phyloP scores from a whole-genome alignment of 1,140 invertebrate genomes.

The Platyscapa corneri region DNA sequence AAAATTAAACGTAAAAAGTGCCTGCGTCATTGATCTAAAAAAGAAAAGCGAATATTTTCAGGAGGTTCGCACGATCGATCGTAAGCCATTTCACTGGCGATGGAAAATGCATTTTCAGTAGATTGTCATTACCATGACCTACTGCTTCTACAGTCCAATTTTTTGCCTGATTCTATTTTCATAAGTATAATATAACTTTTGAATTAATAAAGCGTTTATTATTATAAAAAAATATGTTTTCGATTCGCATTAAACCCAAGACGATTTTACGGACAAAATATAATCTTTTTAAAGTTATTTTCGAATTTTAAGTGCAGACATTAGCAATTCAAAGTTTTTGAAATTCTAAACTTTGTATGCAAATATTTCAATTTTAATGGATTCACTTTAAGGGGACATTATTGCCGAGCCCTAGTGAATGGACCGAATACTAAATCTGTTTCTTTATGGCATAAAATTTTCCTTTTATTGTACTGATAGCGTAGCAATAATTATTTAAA shows the following conservation, averaged over 20 bases:
- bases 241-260: background rate
- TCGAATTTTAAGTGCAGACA: background rate
- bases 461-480: too few species aligned
- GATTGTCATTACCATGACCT: constrained; percentile 16
- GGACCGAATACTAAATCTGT: background rate
- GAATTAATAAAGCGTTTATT: background rate
- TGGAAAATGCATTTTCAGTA: constrained; percentile 37
- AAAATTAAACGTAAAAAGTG: background rate
- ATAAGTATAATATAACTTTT: background rate
- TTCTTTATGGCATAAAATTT: background rate
- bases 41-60: background rate
- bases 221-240: background rate
- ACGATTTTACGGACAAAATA: background rate
- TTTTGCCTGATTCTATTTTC: background rate
- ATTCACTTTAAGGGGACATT: background rate
- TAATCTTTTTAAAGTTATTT: background rate
- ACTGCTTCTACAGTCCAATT: background rate
- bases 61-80: background rate
- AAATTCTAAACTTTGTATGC: background rate
- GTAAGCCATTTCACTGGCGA: background rate
- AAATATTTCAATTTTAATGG: background rate
- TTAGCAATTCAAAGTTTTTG: background rate
- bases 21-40: background rate
- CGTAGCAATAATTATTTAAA: too few species aligned
- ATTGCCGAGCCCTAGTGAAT: background rate